phyloP scores from a whole-genome alignment of 2,797 vertebrate genomes.

The Petrocephalus schoutedeni region DNA sequence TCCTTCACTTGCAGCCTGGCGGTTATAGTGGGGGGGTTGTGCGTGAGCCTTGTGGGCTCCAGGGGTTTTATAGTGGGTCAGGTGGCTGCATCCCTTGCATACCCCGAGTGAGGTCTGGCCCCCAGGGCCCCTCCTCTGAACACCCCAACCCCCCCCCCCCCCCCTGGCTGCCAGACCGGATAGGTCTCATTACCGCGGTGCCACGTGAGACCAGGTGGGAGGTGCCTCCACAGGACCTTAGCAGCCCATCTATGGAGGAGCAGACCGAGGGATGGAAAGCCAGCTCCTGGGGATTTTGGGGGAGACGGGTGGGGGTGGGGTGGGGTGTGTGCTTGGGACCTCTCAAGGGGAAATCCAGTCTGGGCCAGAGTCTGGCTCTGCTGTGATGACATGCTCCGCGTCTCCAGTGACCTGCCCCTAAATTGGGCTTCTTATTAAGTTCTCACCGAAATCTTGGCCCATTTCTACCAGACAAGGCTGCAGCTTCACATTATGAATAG shows the following conservation, averaged over 20 bases:
- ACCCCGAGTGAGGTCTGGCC: background rate
- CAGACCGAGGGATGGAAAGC: background rate
- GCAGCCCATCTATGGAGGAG: background rate
- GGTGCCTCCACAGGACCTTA: background rate
- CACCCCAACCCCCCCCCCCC: background rate
- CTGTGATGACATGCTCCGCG: background rate
- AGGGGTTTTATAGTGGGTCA: background rate
- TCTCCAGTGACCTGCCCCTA: background rate
- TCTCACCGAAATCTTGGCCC: background rate
- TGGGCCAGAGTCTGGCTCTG: background rate
- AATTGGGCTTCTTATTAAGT: background rate
- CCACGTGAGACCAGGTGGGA: conserved; percentile 62
- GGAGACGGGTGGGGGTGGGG: background rate
- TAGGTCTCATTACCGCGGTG: conserved; percentile 58
- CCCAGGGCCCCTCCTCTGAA: background rate
- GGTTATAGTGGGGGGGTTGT: background rate
- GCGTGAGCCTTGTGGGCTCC: background rate
- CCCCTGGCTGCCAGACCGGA: background rate
- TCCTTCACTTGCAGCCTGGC: background rate
- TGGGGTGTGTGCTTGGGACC: background rate
- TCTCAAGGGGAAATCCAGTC: background rate
- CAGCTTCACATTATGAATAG: background rate
- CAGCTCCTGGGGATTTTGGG: background rate
- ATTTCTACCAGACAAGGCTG: background rate
- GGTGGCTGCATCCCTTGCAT: background rate